These are phyloP conservation scores for Acleris sparsana DNA, from an alignment of 2,888 invertebrate species.

Conservation along the genomic window DNA sequence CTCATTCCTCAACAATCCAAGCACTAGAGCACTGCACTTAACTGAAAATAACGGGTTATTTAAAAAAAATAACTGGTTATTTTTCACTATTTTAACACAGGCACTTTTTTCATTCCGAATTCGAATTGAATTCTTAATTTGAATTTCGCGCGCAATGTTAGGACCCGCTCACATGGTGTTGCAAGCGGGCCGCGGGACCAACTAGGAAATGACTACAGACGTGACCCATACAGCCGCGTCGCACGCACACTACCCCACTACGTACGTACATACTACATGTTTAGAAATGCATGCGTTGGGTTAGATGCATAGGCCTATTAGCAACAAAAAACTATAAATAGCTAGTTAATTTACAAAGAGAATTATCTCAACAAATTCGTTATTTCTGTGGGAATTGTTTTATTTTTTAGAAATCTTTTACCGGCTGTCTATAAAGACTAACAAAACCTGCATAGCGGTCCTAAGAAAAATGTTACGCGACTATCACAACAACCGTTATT, in stretches of 20 bases:
- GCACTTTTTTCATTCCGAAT: conserved; percentile 37
- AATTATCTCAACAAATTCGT: background rate
- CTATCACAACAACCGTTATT: conserved; percentile 81
- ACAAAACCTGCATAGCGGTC: conserved; percentile 57
- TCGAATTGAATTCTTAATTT: conserved; percentile 46
- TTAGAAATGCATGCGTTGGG: conserved; percentile 49
- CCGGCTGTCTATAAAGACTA: background rate
- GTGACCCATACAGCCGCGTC: conserved; percentile 57
- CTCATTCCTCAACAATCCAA: conserved; percentile 46
- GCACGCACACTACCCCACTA: conserved; percentile 52
- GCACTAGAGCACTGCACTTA: conserved; percentile 34
- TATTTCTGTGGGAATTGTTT: background rate
- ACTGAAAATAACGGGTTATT: conserved; percentile 31
- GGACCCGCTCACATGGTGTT: conserved; percentile 79
- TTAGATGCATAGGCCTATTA: conserved; percentile 52
- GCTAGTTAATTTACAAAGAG: background rate
- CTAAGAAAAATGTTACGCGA: conserved; percentile 76
- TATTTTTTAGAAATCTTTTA: too few relatives aligned
- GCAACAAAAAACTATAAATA: conserved; percentile 23
- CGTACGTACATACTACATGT: conserved; percentile 50
- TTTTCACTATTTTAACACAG: conserved; percentile 43
- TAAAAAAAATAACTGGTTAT: conserved; percentile 44
- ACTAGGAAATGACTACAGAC: conserved; percentile 79
- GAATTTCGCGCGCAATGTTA: conserved; percentile 73
- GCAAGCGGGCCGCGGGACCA: conserved; percentile 78